Base-by-base conservation (phyloP, 2,113 vertebrate genomes). In the Poecilia latipinna region DNA sequence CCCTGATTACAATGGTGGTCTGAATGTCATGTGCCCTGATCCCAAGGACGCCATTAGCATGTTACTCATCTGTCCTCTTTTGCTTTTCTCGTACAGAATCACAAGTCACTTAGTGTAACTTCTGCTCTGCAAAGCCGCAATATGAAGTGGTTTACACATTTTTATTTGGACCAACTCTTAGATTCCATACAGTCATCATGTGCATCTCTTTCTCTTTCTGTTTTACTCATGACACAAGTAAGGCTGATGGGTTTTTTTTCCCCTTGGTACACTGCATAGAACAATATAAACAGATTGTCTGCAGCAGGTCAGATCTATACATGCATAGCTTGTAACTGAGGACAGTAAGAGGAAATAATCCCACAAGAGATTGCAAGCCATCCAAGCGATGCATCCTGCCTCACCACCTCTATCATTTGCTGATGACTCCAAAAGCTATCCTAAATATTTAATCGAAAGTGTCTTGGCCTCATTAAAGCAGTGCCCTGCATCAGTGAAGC, bases 31-130 rank as follows among this genome's bases (percentile, higher is more conserved):
- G 12, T 67, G 61, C n/a, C 39, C 37, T 79, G 71, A 63, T 78
- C 72, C 26, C 65, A 63, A 28, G 48, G 64, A 66, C 32, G 44
- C 29, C 57, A 86, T 85, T 85, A 79, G 65, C 73, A 83, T 80
- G 74, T 72, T 71, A 77, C 61, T 32, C n/a, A 70, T 65, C 64
- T 77, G n/a, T 37, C 13, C 19, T 26, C 29, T 44, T 7, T 39
- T 57, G 32, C 12, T 60, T 13, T n/a, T n/a, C 22, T 70, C 15
- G 6, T 12, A 17, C 48, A 33, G 42, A 74, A 54, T 65, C 15
- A 22, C 22, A n/a, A 57, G 28, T 78, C 68, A 70, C 65, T 37
- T 8, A 42, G 31, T 61, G 44, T 71, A 68, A 83, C 75, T 82
- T 72, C 72, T 76, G 44, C 51, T 82, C 74, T 29, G 60, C 35